A percentile compares a stretch with the other conserved stretches of the same genome.
Conservation (phyloP, 2,888 invertebrate species). For the Ommatoiulus sabulosus region DNA sequence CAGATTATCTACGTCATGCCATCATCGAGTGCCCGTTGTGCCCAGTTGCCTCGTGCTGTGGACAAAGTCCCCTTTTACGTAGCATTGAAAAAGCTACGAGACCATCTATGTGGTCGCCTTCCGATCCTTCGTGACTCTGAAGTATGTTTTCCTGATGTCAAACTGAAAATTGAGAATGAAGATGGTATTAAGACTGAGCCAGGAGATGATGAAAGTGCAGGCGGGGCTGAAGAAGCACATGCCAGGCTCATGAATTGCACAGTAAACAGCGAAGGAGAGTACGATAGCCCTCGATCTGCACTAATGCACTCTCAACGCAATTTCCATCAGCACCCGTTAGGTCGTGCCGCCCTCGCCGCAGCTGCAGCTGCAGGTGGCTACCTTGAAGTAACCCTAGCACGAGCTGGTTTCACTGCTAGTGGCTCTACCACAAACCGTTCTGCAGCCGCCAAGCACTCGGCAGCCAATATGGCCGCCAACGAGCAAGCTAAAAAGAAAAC, state of each 20-base stretch:
- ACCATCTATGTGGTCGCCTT: slow-evolving; percentile 89
- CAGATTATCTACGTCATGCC: slow-evolving; percentile 99
- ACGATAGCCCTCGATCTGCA: slow-evolving; percentile 17
- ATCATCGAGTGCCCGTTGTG: slow-evolving; percentile 96
- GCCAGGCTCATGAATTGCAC: not conserved
- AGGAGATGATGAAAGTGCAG: slow-evolving; percentile 20
- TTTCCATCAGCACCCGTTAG: slow-evolving; percentile 56
- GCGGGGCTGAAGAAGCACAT: slow-evolving; percentile 33
- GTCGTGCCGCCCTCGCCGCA: slow-evolving; percentile 55
- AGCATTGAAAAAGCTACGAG: slow-evolving; percentile 93
- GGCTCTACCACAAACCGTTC: not conserved
- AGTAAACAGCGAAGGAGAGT: not conserved
- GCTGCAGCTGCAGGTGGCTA: slow-evolving; percentile 56
- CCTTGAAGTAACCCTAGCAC: slow-evolving; percentile 51
- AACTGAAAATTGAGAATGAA: slow-evolving; percentile 59
- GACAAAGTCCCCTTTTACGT: slow-evolving; percentile 99
- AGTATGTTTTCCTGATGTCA: slow-evolving; percentile 76
- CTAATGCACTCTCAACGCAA: slow-evolving; percentile 54
- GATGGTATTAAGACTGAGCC: slow-evolving; percentile 46
- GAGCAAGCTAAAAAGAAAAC: slow-evolving; percentile 50
- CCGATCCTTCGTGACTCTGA: slow-evolving; percentile 87
- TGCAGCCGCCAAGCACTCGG: not conserved
- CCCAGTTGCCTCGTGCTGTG: slow-evolving; percentile 95
- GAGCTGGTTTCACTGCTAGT: slow-evolving; percentile 49
- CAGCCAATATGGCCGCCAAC: not conserved